Evolutionary conservation across 2,113 vertebrate genomes (phyloP).

Genomic region (Megaleporinus macrocephalus): DNA sequence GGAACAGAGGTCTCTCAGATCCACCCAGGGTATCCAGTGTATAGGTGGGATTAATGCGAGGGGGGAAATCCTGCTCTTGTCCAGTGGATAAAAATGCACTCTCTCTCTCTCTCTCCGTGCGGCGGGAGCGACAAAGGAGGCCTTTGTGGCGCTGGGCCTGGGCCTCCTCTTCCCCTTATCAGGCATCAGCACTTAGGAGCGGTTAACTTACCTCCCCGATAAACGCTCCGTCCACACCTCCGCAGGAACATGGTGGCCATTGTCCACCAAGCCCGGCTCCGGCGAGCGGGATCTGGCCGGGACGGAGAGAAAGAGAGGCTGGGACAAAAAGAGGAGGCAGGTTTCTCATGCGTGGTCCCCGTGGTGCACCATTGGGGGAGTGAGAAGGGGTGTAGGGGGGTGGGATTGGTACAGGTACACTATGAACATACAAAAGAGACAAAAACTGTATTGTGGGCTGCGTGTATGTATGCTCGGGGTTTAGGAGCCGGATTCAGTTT

Average conservation of each 20-base stretch:
- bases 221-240: constrained; percentile 57
- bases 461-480: constrained; percentile 60
- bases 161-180: constrained; percentile 64
- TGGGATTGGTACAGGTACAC: constrained; percentile 71
- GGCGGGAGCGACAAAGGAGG: constrained; percentile 64
- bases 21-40: constrained; percentile 36
- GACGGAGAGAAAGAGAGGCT: constrained; percentile 61
- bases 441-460: constrained; percentile 73
- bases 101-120: constrained; percentile 36
- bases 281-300: constrained; percentile 58
- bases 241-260: constrained; percentile 66
- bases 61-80: constrained; percentile 34
- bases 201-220: constrained; percentile 68
- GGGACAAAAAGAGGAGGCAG: constrained; percentile 53
- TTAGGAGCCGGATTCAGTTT: background rate
- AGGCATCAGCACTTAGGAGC: constrained; percentile 66
- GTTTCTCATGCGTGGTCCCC: constrained; percentile 70
- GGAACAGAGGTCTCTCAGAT: constrained; percentile 45
- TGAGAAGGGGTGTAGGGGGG: constrained; percentile 47
- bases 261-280: constrained; percentile 66
- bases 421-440: constrained; percentile 68
- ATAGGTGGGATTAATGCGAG: constrained; percentile 42
- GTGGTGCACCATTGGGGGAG: constrained; percentile 58
- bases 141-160: constrained; percentile 62
- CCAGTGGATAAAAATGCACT: constrained; percentile 49